Conservation (phyloP, 2,797 vertebrate species). For the Thaleichthys pacificus region DNA sequence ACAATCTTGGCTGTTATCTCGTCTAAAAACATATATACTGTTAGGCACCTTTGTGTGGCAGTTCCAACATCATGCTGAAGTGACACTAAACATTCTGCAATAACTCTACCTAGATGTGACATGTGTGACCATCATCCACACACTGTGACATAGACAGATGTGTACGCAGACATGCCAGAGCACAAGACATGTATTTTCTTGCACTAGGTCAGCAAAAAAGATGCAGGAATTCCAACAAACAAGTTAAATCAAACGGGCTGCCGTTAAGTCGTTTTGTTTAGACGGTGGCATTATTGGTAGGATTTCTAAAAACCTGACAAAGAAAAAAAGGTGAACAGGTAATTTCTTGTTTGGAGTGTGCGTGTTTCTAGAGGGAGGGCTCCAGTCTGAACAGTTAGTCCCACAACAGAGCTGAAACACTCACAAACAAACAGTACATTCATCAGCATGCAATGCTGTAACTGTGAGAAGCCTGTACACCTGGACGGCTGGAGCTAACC, state of each 20-base stretch:
- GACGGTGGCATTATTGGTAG: too few relatives aligned
- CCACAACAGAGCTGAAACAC: not conserved
- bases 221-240: not conserved
- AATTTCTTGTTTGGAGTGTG: not conserved
- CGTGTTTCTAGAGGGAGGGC: not conserved
- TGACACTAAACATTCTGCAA: too few relatives aligned
- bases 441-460: not conserved
- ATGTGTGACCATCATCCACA: not conserved
- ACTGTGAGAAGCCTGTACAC: slow-evolving; percentile 6
- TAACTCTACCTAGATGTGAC: too few relatives aligned
- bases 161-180: not conserved
- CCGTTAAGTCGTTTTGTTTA: not conserved
- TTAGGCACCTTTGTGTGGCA: too few relatives aligned
- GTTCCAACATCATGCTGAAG: too few relatives aligned
- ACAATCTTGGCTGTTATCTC: too few relatives aligned
- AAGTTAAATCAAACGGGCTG: not conserved
- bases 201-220: not conserved
- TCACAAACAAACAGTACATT: not conserved
- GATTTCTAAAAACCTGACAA: too few relatives aligned
- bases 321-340: too few relatives aligned
- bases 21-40: too few relatives aligned
- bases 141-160: not conserved
- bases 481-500: slow-evolving; percentile 1
- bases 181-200: not conserved
- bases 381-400: not conserved